phyloP scores from a whole-genome alignment of 2,888 invertebrate genomes.

The Drosophila falleni region DNA sequence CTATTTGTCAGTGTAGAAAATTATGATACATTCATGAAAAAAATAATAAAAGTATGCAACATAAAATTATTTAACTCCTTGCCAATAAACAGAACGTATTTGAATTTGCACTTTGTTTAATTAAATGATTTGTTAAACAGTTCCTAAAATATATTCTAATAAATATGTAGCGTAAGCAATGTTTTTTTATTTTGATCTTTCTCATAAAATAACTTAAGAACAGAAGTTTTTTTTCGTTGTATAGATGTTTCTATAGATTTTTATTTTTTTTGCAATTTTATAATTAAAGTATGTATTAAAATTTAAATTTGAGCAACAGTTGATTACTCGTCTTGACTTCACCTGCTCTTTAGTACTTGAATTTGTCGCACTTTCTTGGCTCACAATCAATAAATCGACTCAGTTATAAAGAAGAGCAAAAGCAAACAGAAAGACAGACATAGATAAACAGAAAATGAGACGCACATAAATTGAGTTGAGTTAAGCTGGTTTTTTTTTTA shows the following conservation, averaged over 20 bases:
- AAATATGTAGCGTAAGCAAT: no score
- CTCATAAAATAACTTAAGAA: no score
- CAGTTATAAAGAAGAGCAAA: constrained; percentile 21
- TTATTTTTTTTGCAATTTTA: neutral
- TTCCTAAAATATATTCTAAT: no score
- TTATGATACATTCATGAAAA: no score
- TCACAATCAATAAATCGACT: constrained; percentile 58
- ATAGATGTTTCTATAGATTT: neutral
- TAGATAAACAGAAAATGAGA: constrained; percentile 35
- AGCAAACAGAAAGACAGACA: constrained; percentile 8
- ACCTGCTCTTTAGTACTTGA: constrained; percentile 14
- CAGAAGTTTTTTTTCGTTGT: no score
- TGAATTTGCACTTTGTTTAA: neutral
- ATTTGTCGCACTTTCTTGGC: constrained; percentile 33
- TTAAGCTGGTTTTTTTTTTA: neutral
- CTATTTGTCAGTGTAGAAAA: no score
- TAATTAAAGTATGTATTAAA: neutral
- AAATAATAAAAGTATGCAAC: neutral
- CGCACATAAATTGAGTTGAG: constrained; percentile 33
- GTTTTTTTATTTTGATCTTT: no score
- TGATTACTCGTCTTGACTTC: neutral
- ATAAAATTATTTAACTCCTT: neutral
- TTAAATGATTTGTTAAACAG: no score
- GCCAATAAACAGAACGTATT: neutral
- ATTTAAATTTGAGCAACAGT: neutral